Evolutionary conservation across 1,140 invertebrate species (phyloP).

Genomic region (Idris sp.): DNA sequence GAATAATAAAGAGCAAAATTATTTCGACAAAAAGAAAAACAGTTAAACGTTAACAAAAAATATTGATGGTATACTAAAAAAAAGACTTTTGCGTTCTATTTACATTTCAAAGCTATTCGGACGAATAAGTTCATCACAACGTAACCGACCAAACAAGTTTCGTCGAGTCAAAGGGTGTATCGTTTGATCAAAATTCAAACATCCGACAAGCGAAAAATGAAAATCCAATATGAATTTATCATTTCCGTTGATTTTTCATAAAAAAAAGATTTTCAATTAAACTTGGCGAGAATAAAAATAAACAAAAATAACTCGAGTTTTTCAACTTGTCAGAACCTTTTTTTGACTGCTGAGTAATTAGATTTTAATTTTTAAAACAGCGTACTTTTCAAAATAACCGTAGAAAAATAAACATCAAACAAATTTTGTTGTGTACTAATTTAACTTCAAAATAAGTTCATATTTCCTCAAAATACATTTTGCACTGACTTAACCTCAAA

Average conservation of each 20-base stretch:
- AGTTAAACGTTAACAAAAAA: neutral
- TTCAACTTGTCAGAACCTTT: slow-evolving; percentile 2
- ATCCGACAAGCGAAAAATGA: slow-evolving; percentile 18
- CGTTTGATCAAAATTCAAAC: slow-evolving; percentile 48
- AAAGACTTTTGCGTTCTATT: slow-evolving; percentile 38
- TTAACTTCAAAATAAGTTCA: no score
- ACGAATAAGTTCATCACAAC: slow-evolving; percentile 40
- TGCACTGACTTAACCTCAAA: no score
- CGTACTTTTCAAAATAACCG: no score
- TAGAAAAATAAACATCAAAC: no score
- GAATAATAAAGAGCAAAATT: no score
- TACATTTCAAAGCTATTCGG: slow-evolving; percentile 20
- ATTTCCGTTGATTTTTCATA: slow-evolving; percentile 25
- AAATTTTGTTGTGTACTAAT: no score
- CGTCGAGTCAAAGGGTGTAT: slow-evolving; percentile 31
- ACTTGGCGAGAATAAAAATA: slow-evolving; percentile 4
- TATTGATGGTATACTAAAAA: neutral
- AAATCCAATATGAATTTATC: slow-evolving; percentile 33
- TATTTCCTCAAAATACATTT: no score
- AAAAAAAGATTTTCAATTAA: slow-evolving; percentile 25
- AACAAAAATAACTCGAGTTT: neutral
- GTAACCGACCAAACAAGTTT: slow-evolving; percentile 45
- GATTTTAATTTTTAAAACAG: slow-evolving; percentile 39
- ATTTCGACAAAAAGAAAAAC: slow-evolving; percentile 8
- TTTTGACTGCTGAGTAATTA: slow-evolving; percentile 21